Evolutionary conservation across 2,797 vertebrate genomes (phyloP), one percentile per base, ranked within the genome.

Genomic region (Lutjanus campechanus): DNA sequence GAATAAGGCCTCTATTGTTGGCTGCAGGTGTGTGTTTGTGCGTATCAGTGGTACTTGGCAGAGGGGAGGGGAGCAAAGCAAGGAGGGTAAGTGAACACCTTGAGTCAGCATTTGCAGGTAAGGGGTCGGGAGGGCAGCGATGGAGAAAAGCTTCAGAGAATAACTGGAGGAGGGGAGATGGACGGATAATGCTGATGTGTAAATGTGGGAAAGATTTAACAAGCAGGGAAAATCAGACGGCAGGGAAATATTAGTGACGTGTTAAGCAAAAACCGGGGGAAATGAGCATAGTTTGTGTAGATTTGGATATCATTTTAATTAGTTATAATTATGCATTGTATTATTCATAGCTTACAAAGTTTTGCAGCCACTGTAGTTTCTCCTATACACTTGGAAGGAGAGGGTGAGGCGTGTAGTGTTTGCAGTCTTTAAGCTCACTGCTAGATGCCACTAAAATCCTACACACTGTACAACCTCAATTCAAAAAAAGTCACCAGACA

Each of bases 21-120:
- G 80, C 85, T 84, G 92, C 96, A 96, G 95, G 90, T 92, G 91
- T 78, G 88, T 89, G 85, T 89, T 88, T 95, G 91, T 93, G 92
- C 91, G 78, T 90, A 89, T 59, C 60, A 73, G 90, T 77, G 76
- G 81, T 83, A 83, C 88, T 91, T 91, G 79, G 91, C 89, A 85
- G 76, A 83, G 83, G 81, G 86, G 80, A 92, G 73, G 79, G 86
- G 90, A 91, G 87, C 91, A 91, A 88, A 88, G 82, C 12, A 17
- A 66, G 82, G 58, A 76, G 68, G 88, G 92, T 85, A 93, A 94
- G 88, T 36, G 81, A 90, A 94, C 90, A 91, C 93, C 89, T 91
- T 67, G 85, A 92, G 88, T 92, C 91, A 90, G 89, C 81, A 82
- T 81, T 86, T 82, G 81, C 89, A 94, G 93, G 89, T 90, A 89